Percentiles rank a stretch among this genome's conserved stretches.
phyloP scores from a whole-genome alignment of 2,113 vertebrate genomes.

The Todiramphus saurophagus region DNA sequence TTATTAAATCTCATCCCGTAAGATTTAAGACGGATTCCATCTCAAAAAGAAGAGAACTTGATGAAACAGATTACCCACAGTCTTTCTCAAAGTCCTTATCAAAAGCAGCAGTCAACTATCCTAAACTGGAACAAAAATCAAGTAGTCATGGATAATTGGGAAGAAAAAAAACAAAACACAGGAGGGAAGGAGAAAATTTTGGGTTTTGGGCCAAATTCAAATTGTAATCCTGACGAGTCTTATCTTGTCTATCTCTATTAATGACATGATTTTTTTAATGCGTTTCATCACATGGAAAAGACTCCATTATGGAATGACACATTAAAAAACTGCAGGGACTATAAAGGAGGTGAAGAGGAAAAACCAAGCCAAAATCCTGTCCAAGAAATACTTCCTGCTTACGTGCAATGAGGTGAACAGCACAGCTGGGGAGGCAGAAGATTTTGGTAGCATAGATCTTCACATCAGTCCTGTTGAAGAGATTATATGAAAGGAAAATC shows the following conservation, averaged over 20 bases:
- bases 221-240: neutral
- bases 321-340: neutral
- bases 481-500: neutral
- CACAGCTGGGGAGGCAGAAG: neutral
- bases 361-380: neutral
- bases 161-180: neutral
- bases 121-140: neutral
- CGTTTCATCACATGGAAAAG: neutral
- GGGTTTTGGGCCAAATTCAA: neutral
- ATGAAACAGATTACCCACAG: neutral
- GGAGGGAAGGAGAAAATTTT: neutral
- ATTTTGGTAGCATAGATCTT: neutral
- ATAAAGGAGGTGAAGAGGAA: neutral
- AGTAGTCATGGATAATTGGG: neutral
- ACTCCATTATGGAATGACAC: neutral
- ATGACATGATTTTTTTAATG: rapidly evolving
- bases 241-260: neutral
- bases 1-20: neutral
- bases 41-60: neutral
- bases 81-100: neutral
- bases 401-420: neutral
- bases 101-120: neutral
- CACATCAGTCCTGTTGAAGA: neutral
- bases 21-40: neutral
- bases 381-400: neutral